phyloP scores from a whole-genome alignment of 1,140 invertebrate genomes.

The Drosophila bipectinata region DNA sequence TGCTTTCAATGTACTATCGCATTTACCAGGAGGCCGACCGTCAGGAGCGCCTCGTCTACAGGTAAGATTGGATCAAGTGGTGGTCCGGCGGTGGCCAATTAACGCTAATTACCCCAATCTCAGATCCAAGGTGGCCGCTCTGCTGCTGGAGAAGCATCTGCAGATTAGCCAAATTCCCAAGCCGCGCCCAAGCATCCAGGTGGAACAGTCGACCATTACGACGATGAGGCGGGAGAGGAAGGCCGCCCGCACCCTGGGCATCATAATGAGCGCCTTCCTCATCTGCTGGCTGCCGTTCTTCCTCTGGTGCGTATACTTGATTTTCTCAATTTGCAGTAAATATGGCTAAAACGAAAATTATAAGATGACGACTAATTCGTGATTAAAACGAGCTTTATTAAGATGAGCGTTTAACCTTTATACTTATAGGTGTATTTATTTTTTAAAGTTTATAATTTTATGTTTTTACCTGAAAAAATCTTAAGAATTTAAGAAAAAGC shows the following conservation, averaged over 20 bases:
- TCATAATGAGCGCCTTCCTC: conserved; percentile 97
- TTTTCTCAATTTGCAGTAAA: conserved; percentile 10
- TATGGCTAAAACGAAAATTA: neutral
- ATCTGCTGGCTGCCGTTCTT: conserved; percentile 98
- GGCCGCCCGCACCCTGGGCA: conserved; percentile 96
- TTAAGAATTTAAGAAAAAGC: no score
- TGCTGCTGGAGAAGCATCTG: conserved; percentile 92
- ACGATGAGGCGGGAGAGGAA: conserved; percentile 96
- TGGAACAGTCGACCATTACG: conserved; percentile 87
- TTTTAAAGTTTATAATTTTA: neutral
- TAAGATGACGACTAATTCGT: neutral
- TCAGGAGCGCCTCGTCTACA: conserved; percentile 95
- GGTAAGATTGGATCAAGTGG: conserved; percentile 85
- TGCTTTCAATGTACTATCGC: conserved; percentile 97
- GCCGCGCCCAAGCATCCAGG: conserved; percentile 87
- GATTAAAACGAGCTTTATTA: neutral
- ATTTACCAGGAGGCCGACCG: conserved; percentile 96
- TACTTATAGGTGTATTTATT: neutral
- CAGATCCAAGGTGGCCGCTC: conserved; percentile 93
- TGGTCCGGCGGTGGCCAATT: conserved; percentile 33
- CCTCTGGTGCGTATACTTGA: conserved; percentile 87
- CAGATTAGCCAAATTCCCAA: conserved; percentile 94
- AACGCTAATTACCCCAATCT: conserved; percentile 58
- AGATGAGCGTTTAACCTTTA: no score
- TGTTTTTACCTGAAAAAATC: neutral